Percentiles rank a stretch among this genome's conserved stretches.
phyloP scores from a whole-genome alignment of 2,888 invertebrate species.

The Emesis russula region DNA sequence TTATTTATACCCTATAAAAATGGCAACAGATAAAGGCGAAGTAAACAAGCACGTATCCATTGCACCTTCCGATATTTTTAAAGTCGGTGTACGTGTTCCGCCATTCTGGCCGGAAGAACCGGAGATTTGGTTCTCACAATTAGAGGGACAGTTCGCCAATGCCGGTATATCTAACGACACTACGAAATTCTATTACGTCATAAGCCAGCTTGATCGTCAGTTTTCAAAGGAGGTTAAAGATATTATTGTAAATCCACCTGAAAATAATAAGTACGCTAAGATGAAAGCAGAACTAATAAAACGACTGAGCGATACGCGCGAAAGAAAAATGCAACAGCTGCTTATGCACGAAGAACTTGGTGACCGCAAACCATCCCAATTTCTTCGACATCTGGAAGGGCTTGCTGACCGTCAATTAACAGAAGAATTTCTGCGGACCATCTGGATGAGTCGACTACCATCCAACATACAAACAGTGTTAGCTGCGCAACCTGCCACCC shows the following conservation, averaged over 20 bases:
- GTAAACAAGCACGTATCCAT: background rate
- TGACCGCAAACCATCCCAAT: background rate
- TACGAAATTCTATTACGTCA: background rate
- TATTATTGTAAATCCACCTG: background rate
- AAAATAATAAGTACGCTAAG: background rate
- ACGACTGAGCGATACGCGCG: background rate
- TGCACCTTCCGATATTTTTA: slow-evolving; percentile 56
- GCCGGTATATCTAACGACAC: slow-evolving; percentile 77
- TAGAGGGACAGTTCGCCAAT: background rate
- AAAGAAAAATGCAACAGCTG: background rate
- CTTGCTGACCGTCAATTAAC: background rate
- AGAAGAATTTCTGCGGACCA: background rate
- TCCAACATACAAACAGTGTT: background rate
- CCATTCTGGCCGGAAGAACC: slow-evolving; percentile 9
- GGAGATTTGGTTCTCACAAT: background rate
- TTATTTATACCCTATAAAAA: background rate
- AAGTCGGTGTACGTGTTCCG: background rate
- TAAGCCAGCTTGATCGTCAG: background rate
- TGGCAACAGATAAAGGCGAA: background rate
- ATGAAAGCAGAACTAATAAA: background rate
- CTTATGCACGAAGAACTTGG: background rate
- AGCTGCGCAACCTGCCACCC: background rate
- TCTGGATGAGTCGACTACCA: background rate
- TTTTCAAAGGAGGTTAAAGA: background rate
- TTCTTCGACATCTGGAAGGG: background rate